Base-by-base conservation (phyloP, 2,888 invertebrate species). In the Dexiosoma caninum region DNA sequence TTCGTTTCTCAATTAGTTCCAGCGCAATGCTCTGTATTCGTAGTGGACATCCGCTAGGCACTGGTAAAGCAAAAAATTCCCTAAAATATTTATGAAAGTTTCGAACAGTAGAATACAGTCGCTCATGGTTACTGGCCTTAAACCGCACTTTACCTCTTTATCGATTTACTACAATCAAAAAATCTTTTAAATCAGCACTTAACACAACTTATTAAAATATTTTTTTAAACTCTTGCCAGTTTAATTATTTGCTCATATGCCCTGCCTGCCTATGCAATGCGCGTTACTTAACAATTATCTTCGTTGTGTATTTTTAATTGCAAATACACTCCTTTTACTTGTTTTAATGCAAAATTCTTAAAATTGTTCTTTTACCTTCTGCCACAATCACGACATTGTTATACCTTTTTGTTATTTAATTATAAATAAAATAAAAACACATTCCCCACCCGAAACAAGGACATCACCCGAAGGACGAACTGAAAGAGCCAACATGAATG, bases 221-320 rank as follows among this genome's bases (percentile, higher is more conserved):
- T 23, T 7, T 14, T 23, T 35, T 1, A 1, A 12, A 49, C 30
- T 1, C 27, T n/a, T 10, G 2, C n/a, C 27, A 3, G 27, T 27
- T 59, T 70, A 16, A 46, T 49, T 0, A n/a, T 23, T 42, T 51
- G 6, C 10, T 3, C 42, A 72, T 30, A 27, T 10, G 5, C n/a
- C 8, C 53, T 10, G n/a, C 9, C 10, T n/a, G 37, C 10, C 32
- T 30, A 14, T 19, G 32, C 12, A 51, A 42, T 71, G 57, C 77
- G 32, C 71, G 70, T 57, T 49, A 64, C 23, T 70, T 55, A 23
- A 70, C 64, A 78, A 71, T 78, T 66, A 78, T 70, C 49, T n/a
- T 42, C 42, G 9, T 70, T 66, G 49, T 78, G 30, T 57, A 66
- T 30, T 78, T 64, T 64, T 71, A 70, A 78, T 78, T 71, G 55